Base-by-base conservation (phyloP, 1,140 invertebrate genomes). In the Drosophila burlai region DNA sequence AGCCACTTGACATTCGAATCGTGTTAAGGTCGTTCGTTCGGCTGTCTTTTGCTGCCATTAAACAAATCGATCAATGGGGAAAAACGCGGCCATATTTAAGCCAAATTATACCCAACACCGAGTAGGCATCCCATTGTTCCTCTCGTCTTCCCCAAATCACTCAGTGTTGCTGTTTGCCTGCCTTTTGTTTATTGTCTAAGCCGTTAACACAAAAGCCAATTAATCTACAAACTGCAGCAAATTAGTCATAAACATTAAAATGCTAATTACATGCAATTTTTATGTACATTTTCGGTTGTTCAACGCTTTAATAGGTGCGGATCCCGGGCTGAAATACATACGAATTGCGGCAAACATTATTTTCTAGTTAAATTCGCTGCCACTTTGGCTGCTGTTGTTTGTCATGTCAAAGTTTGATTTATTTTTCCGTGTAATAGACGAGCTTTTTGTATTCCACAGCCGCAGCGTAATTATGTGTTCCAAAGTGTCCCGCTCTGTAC, bases 241-340 rank as follows among this genome's bases (percentile, higher is more conserved):
- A 87, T 87, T 81, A 83, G 76, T 79, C 84, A 87, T 90, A 89
- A 80, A 80, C 86, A 90, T 85, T 61, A 69, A 90, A 90, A 90
- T 85, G 86, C 85, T 90, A 90, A 90, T 90, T 85, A 82, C 64
- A 31, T 76, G 75, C 85, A 90, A 68, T 83, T 74, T 69, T 81
- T 73, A 85, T 81, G 65, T 74, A 66, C 75, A 80, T 73, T 80
- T 80, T 63, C n/a, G 54, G 68, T 74, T 83, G 54, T 73, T 77
- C 29, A 64, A 72, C 90, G 72, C 74, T 81, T 89, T 79, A 81
- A 87, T 89, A 74, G 77, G 69, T 74, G 77, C 63, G 15, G 55
- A 15, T 65, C 24, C 40, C 42, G 15, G 46, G 7, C 16, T 43
- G 13, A 26, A 47, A 57, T 26, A 29, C 49, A 52, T 29, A 26